Evolutionary conservation across 2,797 vertebrate species (phyloP), one percentile per base, ranked within the genome.

Genomic region (Sebastes glaucus): DNA sequence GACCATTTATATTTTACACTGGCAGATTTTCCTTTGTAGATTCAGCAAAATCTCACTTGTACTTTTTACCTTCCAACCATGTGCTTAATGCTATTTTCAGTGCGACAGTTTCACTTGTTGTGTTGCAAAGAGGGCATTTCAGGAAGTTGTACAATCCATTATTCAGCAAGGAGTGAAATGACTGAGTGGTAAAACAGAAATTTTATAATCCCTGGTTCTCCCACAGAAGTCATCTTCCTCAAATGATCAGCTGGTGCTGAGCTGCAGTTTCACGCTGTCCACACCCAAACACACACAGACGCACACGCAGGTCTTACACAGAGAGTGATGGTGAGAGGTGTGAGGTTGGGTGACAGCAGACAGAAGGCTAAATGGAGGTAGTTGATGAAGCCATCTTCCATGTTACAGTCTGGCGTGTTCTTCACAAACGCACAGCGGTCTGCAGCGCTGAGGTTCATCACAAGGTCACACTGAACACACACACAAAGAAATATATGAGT

Each of bases 321-420:
- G 74, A 99, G 90, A 2, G 94, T 94, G 90, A 99, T 79, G 4
- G 94, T 95, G 80, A 99, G 94, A 3, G 97, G 96, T 8, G 97
- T 95, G 69, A 99, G 96, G 64, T 68, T 30, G 0, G 93, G 79
- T 0, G 95, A 89, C 28, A 99, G 97, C 73, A 93, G 46, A 59
- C 98, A 99, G 93, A 98, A 98, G 52, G 95, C 94, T 71, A 96
- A 88, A 0, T 80, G 7, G 0, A 98, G 94, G 93, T 99, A 99
- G 93, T 96, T 89, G 71, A 99, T 92, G 92, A 97, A 99, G 60
- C 98, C 97, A 0, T 96, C 95, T 0, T 94, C 93, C 32, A 93
- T 92, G 55, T 0, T 81, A 91, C 98, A 99, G 95, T 99, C 98
- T 0, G 96, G 89, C 1, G 96, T 98, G 89, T 77, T 95, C 89